These are phyloP conservation scores for Rhinatrema bivittatum DNA, from an alignment of 2,797 vertebrate genomes.

Conservation along the genomic window DNA sequence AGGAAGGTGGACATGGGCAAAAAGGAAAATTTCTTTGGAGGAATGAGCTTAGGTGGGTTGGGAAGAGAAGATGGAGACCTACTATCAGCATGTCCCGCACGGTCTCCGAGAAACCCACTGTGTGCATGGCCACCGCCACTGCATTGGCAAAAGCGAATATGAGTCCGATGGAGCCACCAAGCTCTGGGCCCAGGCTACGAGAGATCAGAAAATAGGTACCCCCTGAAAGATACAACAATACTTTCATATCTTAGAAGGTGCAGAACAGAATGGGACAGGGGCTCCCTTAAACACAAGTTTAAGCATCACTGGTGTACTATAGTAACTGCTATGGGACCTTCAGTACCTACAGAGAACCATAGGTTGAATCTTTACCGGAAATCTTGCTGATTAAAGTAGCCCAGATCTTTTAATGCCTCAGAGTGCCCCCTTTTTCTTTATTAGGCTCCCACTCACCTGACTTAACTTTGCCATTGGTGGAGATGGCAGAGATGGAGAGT, in stretches of 20 bases:
- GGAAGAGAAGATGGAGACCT: conserved; percentile 2
- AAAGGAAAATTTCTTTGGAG: too few species aligned
- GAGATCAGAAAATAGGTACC: conserved; percentile 64
- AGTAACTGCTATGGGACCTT: not conserved
- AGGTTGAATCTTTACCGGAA: too few species aligned
- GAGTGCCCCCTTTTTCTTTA: too few species aligned
- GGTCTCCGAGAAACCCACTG: conserved; percentile 56
- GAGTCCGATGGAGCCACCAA: conserved; percentile 54
- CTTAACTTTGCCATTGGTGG: conserved; percentile 61
- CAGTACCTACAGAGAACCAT: too few species aligned
- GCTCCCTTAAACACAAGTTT: not conserved
- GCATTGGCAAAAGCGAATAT: conserved; percentile 61
- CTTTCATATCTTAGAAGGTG: too few species aligned
- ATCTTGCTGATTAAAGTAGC: too few species aligned
- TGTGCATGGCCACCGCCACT: conserved; percentile 57
- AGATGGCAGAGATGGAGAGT: conserved; percentile 62
- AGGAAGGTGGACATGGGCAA: too few species aligned
- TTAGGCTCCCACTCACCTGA: conserved; percentile 58
- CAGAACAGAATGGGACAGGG: too few species aligned
- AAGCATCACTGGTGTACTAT: not conserved
- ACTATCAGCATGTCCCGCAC: conserved; percentile 48
- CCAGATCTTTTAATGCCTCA: too few species aligned
- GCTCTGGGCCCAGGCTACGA: conserved; percentile 53
- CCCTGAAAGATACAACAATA: conserved; percentile 31
- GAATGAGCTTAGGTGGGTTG: too few species aligned